These are phyloP conservation scores for Chelon auratus DNA, from an alignment of 2,797 vertebrate genomes.

Conservation along the genomic window DNA sequence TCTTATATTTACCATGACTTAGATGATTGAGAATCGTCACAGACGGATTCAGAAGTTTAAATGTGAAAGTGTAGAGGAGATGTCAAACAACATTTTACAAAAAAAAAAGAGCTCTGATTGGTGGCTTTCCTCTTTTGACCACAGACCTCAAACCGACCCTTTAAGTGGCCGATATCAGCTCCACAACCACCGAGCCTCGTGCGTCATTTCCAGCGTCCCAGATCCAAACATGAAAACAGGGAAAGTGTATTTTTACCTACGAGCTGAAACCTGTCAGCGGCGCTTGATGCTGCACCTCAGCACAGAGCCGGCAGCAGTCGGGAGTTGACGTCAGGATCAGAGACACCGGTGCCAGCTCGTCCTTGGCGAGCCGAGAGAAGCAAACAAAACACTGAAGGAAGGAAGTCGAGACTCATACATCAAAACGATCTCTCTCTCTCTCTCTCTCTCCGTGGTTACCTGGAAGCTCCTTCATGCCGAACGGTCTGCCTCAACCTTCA, in stretches of 20 bases:
- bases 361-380: constrained; percentile 15
- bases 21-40: no score
- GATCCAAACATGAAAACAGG: constrained; percentile 28
- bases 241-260: constrained; percentile 34
- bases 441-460: neutral
- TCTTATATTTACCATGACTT: no score
- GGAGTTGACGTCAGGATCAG: constrained; percentile 35
- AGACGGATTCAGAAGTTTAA: no score
- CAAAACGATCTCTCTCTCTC: constrained; percentile 3
- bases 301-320: constrained; percentile 19
- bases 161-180: neutral
- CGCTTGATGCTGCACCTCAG: constrained; percentile 41
- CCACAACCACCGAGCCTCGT: neutral
- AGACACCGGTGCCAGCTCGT: constrained; percentile 5
- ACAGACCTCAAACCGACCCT: constrained; percentile 1
- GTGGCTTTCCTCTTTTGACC: neutral
- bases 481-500: neutral
- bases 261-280: constrained; percentile 19
- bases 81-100: no score
- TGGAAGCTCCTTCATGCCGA: neutral
- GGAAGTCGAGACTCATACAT: neutral
- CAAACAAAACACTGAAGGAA: constrained; percentile 14
- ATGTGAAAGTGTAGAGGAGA: no score
- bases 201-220: neutral
- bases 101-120: no score